phyloP scores from a whole-genome alignment of 2,113 vertebrate genomes.

The Tonatia bakeri region DNA sequence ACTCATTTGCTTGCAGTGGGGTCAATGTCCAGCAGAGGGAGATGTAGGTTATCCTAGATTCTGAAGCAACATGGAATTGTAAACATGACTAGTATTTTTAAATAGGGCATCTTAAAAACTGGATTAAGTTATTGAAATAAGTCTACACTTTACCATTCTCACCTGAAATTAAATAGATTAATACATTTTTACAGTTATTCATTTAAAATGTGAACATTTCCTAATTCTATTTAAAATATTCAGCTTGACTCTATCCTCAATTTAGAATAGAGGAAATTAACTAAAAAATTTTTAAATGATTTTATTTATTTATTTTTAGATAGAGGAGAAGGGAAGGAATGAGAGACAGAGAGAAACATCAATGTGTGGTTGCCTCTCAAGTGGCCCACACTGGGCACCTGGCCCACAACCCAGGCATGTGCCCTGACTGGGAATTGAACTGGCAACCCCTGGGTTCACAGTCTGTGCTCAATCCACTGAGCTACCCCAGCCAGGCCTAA shows the following conservation, averaged over 20 bases:
- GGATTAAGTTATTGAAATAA: not conserved
- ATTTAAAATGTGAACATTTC: not conserved
- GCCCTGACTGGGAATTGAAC: no score
- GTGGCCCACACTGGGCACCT: no score
- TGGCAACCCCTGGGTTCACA: no score
- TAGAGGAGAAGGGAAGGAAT: no score
- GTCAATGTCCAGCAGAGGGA: not conserved
- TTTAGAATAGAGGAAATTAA: not conserved
- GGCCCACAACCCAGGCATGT: no score
- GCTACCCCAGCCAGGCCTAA: not conserved
- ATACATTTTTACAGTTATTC: not conserved
- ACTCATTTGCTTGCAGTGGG: not conserved
- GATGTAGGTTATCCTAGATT: not conserved
- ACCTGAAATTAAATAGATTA: not conserved
- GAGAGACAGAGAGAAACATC: no score
- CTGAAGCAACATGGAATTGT: not conserved
- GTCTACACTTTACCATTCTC: not conserved
- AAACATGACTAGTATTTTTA: constrained; percentile 24
- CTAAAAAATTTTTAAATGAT: no score
- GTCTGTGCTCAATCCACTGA: no score
- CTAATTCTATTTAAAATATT: not conserved
- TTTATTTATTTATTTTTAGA: no score
- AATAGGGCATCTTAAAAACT: not conserved
- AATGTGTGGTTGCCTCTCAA: no score
- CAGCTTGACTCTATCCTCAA: not conserved